These are phyloP conservation scores for Latrodectus hesperus DNA, from an alignment of 2,888 invertebrate genomes.

Conservation along the genomic window DNA sequence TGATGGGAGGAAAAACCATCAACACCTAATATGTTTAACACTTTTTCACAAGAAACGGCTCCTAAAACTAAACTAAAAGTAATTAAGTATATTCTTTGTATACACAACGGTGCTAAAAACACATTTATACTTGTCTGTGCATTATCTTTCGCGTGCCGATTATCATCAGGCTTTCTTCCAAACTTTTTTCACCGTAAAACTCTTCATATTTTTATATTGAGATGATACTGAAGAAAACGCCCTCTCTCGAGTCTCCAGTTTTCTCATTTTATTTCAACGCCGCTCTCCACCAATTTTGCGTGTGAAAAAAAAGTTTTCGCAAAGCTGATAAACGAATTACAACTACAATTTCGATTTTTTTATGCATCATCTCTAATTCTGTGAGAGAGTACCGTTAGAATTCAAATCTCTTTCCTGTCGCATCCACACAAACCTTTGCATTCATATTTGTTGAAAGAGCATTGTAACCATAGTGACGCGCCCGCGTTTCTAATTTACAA, in stretches of 20 bases:
- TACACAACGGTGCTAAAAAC: background rate
- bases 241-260: constrained; percentile 5
- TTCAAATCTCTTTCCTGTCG: constrained; percentile 30
- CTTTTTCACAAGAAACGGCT: too few species aligned
- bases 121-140: constrained; percentile 28
- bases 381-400: background rate
- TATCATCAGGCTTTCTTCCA: constrained; percentile 24
- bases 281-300: constrained; percentile 10
- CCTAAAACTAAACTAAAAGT: too few species aligned
- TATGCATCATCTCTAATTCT: background rate
- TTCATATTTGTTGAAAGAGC: background rate
- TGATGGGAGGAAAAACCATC: too few species aligned
- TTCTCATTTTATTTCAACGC: constrained; percentile 5
- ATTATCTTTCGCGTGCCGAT: constrained; percentile 36
- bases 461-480: constrained; percentile 11
- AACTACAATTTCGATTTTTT: constrained; percentile 14
- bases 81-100: too few species aligned
- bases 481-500: constrained; percentile 10
- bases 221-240: background rate
- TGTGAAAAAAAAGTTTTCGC: background rate
- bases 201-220: constrained; percentile 27
- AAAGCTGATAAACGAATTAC: constrained; percentile 48
- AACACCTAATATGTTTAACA: too few species aligned
- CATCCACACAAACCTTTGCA: background rate
- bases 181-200: constrained; percentile 10